These are phyloP conservation scores for Lytechinus variegatus DNA, from an alignment of 35 echinoderm and acorn worm genomes.

Conservation along the genomic window DNA sequence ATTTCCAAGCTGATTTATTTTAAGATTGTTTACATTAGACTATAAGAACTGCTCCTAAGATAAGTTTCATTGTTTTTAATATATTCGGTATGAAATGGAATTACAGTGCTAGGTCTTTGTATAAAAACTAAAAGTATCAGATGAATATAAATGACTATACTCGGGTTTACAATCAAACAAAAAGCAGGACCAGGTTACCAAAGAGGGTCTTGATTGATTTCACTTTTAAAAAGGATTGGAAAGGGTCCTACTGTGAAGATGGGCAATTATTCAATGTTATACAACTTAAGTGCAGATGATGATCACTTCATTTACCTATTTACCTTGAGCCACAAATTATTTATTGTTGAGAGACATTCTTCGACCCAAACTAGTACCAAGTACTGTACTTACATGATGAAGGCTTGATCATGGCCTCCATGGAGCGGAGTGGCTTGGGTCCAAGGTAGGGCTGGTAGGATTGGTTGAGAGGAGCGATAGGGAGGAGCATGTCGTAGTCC, in stretches of 20 bases:
- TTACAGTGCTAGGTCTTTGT: too few relatives aligned
- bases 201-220: not conserved
- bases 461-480: conserved; percentile 83
- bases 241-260: not conserved
- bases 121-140: too few relatives aligned
- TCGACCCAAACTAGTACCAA: not conserved
- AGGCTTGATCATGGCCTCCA: conserved; percentile 94
- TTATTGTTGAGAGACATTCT: not conserved
- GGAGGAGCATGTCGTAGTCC: conserved; percentile 62
- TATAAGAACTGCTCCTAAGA: too few relatives aligned
- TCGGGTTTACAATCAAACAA: not conserved
- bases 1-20: not conserved
- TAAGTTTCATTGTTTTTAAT: too few relatives aligned
- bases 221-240: not conserved
- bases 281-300: too few relatives aligned
- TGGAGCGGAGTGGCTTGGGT: conserved; percentile 81
- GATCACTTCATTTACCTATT: too few relatives aligned
- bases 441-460: conserved; percentile 78
- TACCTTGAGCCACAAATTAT: not conserved
- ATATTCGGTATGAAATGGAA: too few relatives aligned
- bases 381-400: conserved; percentile 83
- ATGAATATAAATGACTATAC: too few relatives aligned
- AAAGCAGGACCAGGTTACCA: not conserved
- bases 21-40: too few relatives aligned
- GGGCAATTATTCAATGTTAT: not conserved